Base-by-base conservation (phyloP, 2,797 vertebrate species). In the Propithecus deckenii region DNA sequence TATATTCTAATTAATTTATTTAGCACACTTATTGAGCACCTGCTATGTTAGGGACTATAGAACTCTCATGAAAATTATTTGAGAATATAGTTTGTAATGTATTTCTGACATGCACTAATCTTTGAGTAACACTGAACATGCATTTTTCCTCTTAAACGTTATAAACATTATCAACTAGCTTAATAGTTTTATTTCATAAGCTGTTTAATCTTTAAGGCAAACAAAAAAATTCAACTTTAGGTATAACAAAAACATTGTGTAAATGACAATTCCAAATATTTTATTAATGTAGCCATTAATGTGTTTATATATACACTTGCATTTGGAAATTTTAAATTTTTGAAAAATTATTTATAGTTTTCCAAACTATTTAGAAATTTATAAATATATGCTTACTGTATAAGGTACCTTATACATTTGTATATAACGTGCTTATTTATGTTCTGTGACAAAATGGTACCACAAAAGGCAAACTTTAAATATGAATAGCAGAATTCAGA, bases 171-270 rank as follows among this genome's bases (percentile, higher is more conserved):
- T 85, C 81, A 93, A 57, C 93, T 96, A 55, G 48, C 15, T 43
- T n/a, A 91, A 1, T 79, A 80, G 61, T 95, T 97, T 81, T 2
- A 43, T 91, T 97, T 97, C 80, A 35, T 89, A 74, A 92, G 17
- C 1, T 97, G 63, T 61, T 86, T 81, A 78, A 89, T 46, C 7
- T 23, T 23, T 57, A 95, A 83, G 89, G 59, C 74, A 96, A 74
- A 97, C 46, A 79, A 85, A 85, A 20, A 91, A 46, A 74, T 74
- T 93, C 55, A 85, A n/a, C 38, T 61, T 80, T 89, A 97, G 25
- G 13, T 63, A 72, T 93, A 71, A 83, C 48, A 83, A 67, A 95
- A 96, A 22, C 78, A 67, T n/a, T 63, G 52, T 92, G 4, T 79
- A 96, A 92, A 86, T 93, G n/a, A 30, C 22, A 59, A 95, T 92